Evolutionary conservation across 1,140 invertebrate species (phyloP).

Genomic region (Metaphire vulgaris): DNA sequence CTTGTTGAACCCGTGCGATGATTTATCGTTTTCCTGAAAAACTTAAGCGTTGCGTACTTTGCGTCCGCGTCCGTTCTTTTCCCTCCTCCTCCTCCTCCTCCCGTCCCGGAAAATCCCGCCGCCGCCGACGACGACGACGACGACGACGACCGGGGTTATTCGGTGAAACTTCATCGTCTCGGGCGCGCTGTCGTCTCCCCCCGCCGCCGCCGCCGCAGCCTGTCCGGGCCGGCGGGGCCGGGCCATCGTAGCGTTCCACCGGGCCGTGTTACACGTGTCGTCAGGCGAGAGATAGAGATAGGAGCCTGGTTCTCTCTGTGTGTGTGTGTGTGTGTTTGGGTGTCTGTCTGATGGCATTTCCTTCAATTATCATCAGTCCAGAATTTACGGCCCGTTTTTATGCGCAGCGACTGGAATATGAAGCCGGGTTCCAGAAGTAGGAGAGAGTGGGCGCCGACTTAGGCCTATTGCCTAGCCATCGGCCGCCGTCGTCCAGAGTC

Average conservation of each 20-base stretch:
- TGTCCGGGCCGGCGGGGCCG: no score
- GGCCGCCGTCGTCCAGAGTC: neutral
- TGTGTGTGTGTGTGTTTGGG: neutral
- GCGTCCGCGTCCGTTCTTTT: no score
- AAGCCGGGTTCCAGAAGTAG: no score
- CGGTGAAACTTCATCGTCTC: neutral
- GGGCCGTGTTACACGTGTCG: no score
- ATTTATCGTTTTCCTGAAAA: no score
- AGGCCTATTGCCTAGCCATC: neutral
- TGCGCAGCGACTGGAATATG: no score
- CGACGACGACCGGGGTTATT: neutral
- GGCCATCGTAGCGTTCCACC: no score
- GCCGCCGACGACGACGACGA: neutral
- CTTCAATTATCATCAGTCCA: neutral
- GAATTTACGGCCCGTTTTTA: neutral
- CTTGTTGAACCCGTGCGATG: no score
- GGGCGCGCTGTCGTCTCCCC: neutral
- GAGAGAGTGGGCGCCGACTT: neutral
- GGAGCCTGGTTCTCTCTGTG: neutral
- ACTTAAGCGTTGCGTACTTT: no score
- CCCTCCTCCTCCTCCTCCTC: no score
- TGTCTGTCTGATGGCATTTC: neutral
- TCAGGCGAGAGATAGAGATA: neutral
- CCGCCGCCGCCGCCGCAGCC: neutral
- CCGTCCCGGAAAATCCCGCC: no score